These are phyloP conservation scores for Simalia tracyae DNA, from an alignment of 2,797 vertebrate genomes.

Conservation along the genomic window DNA sequence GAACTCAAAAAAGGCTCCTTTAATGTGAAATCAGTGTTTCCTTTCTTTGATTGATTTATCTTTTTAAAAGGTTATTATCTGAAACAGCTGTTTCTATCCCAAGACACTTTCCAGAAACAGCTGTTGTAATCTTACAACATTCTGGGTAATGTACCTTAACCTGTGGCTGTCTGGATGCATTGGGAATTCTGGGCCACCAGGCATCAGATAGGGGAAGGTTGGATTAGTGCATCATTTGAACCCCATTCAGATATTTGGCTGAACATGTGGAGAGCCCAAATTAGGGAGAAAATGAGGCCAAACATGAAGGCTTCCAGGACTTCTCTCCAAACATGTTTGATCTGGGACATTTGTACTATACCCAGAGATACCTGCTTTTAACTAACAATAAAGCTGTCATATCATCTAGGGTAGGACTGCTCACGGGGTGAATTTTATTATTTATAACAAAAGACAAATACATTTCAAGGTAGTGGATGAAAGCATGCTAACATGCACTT, in stretches of 20 bases:
- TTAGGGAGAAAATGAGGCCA: not conserved
- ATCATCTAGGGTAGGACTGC: too few relatives aligned
- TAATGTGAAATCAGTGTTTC: not conserved
- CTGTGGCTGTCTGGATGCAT: not conserved
- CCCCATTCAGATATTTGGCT: not conserved
- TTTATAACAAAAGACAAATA: too few relatives aligned
- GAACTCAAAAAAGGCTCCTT: not conserved
- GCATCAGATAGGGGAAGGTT: not conserved
- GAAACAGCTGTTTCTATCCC: not conserved
- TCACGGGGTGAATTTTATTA: too few relatives aligned
- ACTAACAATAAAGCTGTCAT: too few relatives aligned
- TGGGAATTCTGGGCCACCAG: not conserved
- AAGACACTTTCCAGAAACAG: not conserved
- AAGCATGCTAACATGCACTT: too few relatives aligned
- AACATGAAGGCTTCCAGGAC: too few relatives aligned
- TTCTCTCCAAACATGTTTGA: too few relatives aligned
- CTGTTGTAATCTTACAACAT: not conserved
- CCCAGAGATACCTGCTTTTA: too few relatives aligned
- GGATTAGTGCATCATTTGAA: not conserved
- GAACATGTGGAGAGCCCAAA: not conserved
- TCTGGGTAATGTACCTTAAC: not conserved
- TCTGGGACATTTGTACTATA: too few relatives aligned
- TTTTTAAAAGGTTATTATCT: not conserved
- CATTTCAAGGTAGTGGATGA: too few relatives aligned
- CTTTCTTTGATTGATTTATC: not conserved